These are phyloP conservation scores for Melanophora roralis DNA, from an alignment of 2,888 invertebrate genomes.

Conservation along the genomic window DNA sequence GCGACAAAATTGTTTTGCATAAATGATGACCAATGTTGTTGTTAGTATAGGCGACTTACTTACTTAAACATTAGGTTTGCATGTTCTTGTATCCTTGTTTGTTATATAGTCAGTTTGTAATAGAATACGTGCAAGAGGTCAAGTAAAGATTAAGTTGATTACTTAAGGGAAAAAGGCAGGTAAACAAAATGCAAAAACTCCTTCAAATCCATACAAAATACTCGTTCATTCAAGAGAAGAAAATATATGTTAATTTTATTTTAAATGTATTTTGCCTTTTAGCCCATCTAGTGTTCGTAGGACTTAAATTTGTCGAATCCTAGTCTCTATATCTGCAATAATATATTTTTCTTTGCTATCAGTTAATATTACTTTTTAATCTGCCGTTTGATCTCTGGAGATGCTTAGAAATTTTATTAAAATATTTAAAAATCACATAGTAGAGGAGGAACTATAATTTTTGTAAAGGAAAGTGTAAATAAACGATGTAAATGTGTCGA, in stretches of 20 bases:
- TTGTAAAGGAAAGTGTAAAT: neutral
- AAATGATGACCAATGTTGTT: neutral
- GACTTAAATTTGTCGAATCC: neutral
- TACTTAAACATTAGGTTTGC: neutral
- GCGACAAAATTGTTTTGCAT: conserved; percentile 1
- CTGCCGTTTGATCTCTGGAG: conserved; percentile 20
- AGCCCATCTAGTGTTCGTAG: neutral
- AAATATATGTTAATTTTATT: neutral
- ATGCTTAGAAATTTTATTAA: conserved; percentile 7
- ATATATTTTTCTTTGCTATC: neutral
- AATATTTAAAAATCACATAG: neutral
- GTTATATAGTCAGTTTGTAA: neutral
- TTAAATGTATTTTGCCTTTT: neutral
- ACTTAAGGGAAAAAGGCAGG: neutral
- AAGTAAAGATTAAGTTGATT: conserved; percentile 7
- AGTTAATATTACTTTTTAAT: conserved; percentile 12
- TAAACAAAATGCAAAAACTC: neutral
- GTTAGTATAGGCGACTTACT: neutral
- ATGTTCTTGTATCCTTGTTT: neutral
- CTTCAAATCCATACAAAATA: neutral
- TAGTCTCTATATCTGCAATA: neutral
- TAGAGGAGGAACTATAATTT: too few species aligned
- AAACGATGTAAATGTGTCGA: neutral
- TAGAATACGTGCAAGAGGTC: conserved; percentile 5
- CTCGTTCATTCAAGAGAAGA: neutral